Conservation (phyloP, 2,113 vertebrate species). For the Ursus arctos region DNA sequence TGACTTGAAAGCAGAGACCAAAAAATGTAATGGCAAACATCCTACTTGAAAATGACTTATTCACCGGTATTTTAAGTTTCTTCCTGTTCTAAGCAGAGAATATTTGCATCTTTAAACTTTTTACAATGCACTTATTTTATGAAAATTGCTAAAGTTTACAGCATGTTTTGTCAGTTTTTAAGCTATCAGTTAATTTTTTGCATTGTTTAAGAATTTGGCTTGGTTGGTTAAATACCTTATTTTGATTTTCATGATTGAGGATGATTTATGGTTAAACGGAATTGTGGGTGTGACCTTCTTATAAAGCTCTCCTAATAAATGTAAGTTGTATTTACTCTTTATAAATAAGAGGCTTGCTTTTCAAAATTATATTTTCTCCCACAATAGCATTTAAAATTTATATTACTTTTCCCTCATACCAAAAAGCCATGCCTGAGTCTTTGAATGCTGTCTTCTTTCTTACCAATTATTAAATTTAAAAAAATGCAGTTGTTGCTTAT, state of each 20-base stretch:
- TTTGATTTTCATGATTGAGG: background rate
- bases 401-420: background rate
- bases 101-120: conserved; percentile 13
- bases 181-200: background rate
- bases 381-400: background rate
- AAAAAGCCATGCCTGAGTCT: background rate
- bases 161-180: conserved; percentile 20
- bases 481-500: background rate
- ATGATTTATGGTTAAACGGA: background rate
- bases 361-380: background rate
- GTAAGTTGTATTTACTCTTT: background rate
- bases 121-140: background rate
- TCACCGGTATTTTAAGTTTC: conserved; percentile 32
- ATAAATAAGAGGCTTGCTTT: background rate
- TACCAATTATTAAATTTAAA: background rate
- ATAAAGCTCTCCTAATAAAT: background rate
- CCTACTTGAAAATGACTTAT: background rate
- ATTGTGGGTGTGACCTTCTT: background rate
- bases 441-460: background rate
- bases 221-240: background rate
- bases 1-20: background rate
- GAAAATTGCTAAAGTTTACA: background rate
- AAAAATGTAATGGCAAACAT: background rate
- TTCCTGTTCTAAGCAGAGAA: conserved; percentile 46
- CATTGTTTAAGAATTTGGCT: background rate